Base-by-base conservation (phyloP, 1,140 invertebrate genomes). In the Drosophila sulfurigaster region DNA sequence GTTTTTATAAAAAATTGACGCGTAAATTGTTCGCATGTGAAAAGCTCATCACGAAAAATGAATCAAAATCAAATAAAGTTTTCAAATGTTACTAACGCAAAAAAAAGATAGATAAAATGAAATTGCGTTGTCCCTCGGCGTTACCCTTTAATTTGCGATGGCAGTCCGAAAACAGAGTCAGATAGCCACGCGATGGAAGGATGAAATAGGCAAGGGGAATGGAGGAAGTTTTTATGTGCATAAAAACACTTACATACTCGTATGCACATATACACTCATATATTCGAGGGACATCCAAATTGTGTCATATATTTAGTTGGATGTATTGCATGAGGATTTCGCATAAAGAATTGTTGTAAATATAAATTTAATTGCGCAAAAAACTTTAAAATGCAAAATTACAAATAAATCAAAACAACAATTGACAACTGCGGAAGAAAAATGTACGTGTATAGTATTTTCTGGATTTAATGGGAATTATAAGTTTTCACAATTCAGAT, bases 301-400 rank as follows among this genome's bases (percentile, higher is more conserved):
- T 64, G 67, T 65, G 63, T 41, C 70, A 68, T 71, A 81, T 83
- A 83, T 79, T 38, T 79, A 57, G 41, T 66, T 52, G 62, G 82
- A 82, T 75, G 71, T 58, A 79, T 78, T 80, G 56, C 38, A 45
- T 58, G 28, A 52, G 49, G 54, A 48, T 48, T 63, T 71, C 46
- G 45, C 28, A 66, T 69, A 62, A 71, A 71, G 54, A 43, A 75
- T 75, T 56, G 75, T 63, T 76, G 80, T 80, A 88, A 82, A 87
- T 88, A 87, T 81, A 87, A 79, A 88, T 88, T 88, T 88, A 87
- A 83, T 87, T 87, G 83, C 73, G 78, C 62, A 87, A 87, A 81
- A 87, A 82, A 79, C 51, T 68, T 70, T 64, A 48, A 25, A 25
- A 25, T 4, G 70, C 43, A 68, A 11, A 4, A 45, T 4, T n/a